phyloP scores from a whole-genome alignment of 2,797 vertebrate genomes.

The Perodicticus potto region DNA sequence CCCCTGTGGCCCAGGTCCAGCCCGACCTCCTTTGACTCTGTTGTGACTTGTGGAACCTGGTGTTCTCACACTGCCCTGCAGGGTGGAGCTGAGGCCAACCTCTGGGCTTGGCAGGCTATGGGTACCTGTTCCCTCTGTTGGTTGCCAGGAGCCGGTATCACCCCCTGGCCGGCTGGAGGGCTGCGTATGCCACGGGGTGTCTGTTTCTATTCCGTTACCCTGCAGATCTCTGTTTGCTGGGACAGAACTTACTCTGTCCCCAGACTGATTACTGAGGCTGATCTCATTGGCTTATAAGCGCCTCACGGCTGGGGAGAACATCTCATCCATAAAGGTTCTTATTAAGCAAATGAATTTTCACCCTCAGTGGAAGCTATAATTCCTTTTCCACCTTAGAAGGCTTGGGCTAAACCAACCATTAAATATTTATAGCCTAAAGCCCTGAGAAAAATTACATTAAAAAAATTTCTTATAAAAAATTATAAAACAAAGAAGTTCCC shows the following conservation, averaged over 20 bases:
- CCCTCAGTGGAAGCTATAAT: background rate
- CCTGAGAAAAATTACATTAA: background rate
- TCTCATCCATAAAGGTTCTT: background rate
- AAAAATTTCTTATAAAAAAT: background rate
- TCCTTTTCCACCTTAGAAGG: background rate
- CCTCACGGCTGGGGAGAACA: background rate
- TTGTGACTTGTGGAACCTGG: conserved; percentile 70
- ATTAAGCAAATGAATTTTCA: background rate
- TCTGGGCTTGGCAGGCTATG: background rate
- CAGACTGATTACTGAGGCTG: background rate
- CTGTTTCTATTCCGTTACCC: background rate
- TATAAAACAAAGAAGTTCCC: background rate
- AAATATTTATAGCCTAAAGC: background rate
- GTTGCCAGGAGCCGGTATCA: background rate
- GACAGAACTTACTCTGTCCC: background rate
- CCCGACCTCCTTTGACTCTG: conserved; percentile 44
- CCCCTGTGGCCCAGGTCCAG: conserved; percentile 65
- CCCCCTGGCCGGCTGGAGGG: background rate
- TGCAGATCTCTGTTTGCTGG: background rate
- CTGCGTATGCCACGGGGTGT: background rate
- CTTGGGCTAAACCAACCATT: background rate
- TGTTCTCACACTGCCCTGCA: conserved; percentile 80
- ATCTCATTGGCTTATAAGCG: background rate
- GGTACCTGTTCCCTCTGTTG: background rate
- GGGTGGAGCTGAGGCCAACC: conserved; percentile 28